Conservation (phyloP, 2,888 invertebrate genomes). For the Amphipoea lucens region DNA sequence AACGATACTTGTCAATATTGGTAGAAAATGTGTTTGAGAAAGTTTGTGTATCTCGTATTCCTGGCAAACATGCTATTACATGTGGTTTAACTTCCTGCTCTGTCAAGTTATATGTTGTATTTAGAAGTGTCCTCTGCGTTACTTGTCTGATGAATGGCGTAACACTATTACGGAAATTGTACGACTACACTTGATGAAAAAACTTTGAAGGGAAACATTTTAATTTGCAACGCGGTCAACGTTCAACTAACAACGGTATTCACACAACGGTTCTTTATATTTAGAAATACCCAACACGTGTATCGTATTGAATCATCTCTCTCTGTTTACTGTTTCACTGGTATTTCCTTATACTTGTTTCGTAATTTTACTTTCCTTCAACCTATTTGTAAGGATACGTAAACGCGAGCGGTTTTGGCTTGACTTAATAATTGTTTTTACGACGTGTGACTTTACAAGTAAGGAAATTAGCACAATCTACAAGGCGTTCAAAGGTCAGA, state of each 20-base stretch:
- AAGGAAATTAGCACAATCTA: slow-evolving; percentile 70
- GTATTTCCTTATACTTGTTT: slow-evolving; percentile 78
- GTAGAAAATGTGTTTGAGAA: slow-evolving; percentile 75
- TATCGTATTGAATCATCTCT: slow-evolving; percentile 83
- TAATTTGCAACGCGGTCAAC: slow-evolving; percentile 82
- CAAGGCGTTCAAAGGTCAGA: slow-evolving; percentile 71
- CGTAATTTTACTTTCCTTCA: slow-evolving; percentile 77
- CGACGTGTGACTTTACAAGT: slow-evolving; percentile 56
- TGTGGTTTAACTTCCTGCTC: slow-evolving; percentile 37
- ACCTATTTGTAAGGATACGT: slow-evolving; percentile 52
- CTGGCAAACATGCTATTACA: slow-evolving; percentile 34
- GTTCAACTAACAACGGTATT: slow-evolving; percentile 81
- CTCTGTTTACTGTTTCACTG: slow-evolving; percentile 76
- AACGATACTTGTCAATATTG: slow-evolving; percentile 78
- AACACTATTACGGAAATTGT: slow-evolving; percentile 68
- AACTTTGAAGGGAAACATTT: slow-evolving; percentile 74
- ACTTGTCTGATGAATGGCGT: slow-evolving; percentile 2
- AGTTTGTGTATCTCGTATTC: slow-evolving; percentile 66
- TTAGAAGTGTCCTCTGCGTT: slow-evolving; percentile 18
- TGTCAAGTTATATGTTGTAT: slow-evolving; percentile 22
- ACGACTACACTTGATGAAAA: slow-evolving; percentile 72
- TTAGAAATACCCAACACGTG: slow-evolving; percentile 84
- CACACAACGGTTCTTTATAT: slow-evolving; percentile 86
- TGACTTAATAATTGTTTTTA: slow-evolving; percentile 42
- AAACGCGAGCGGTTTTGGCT: slow-evolving; percentile 22